Percentiles rank a stretch among this genome's conserved stretches.
These are phyloP conservation scores for Danionella cerebrum DNA, from an alignment of 2,113 vertebrate species.

Conservation along the genomic window DNA sequence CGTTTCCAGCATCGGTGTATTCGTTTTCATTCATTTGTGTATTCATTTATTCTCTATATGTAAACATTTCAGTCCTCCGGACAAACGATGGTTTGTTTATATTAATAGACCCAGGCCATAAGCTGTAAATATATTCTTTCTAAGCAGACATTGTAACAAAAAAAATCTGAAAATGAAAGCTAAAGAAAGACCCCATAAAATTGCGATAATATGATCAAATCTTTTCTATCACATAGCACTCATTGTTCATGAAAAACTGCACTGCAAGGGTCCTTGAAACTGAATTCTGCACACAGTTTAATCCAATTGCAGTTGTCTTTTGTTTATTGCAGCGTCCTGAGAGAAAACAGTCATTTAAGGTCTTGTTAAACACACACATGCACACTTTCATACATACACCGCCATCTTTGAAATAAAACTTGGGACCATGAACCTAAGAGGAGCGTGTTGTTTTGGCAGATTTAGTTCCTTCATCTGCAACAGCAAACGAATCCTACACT, in stretches of 20 bases:
- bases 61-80: no score
- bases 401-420: background rate
- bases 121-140: no score
- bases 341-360: slow-evolving; percentile 7
- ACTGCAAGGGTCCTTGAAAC: slow-evolving; percentile 5
- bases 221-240: no score
- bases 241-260: background rate
- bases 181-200: background rate
- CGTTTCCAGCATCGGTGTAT: no score
- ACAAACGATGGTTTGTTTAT: no score
- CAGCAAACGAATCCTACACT: background rate
- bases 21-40: no score
- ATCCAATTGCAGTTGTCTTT: slow-evolving; percentile 14
- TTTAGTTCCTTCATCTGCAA: background rate
- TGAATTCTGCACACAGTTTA: background rate
- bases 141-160: no score
- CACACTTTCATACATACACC: background rate
- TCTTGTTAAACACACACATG: background rate
- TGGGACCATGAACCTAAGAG: background rate
- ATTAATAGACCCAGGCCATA: no score
- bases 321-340: slow-evolving; percentile 36
- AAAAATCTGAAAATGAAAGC: no score
- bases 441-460: background rate
- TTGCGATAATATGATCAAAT: no score
- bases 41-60: no score